Conservation (phyloP, 2,797 vertebrate genomes). For the Enteromius afrohamiltoni region DNA sequence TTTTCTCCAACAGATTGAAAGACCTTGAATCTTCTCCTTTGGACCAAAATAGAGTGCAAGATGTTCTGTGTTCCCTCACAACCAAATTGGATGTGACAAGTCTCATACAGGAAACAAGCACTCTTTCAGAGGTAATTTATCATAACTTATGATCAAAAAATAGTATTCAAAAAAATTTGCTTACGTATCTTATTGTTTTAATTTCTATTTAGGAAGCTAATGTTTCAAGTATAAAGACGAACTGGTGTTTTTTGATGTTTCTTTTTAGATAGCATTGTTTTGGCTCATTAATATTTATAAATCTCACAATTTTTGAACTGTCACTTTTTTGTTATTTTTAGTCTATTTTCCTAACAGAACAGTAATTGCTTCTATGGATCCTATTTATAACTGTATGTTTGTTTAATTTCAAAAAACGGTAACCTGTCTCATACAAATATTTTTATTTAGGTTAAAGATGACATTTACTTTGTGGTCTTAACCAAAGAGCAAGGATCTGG, state of each 20-base stretch:
- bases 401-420: neutral
- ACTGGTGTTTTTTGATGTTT: conserved; percentile 1
- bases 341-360: neutral
- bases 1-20: conserved; percentile 77
- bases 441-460: conserved; percentile 78
- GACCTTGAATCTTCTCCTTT: conserved; percentile 77
- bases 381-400: neutral
- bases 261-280: conserved; percentile 23
- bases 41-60: conserved; percentile 82
- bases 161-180: neutral
- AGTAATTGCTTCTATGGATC: neutral
- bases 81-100: conserved; percentile 73
- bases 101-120: conserved; percentile 81
- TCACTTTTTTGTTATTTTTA: conserved; percentile 5
- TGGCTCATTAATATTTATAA: conserved; percentile 8
- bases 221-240: conserved; percentile 26
- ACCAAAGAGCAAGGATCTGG: conserved; percentile 89
- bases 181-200: conserved; percentile 42
- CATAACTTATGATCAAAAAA: conserved; percentile 13
- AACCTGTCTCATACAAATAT: conserved; percentile 39
- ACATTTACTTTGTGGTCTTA: conserved; percentile 85
- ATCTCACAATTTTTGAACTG: neutral
- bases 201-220: conserved; percentile 21
- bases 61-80: conserved; percentile 74
- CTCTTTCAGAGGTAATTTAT: conserved; percentile 81